Evolutionary conservation across 2,888 invertebrate genomes (phyloP), one percentile per base, ranked within the genome.

Genomic region (Agrochola circellaris): DNA sequence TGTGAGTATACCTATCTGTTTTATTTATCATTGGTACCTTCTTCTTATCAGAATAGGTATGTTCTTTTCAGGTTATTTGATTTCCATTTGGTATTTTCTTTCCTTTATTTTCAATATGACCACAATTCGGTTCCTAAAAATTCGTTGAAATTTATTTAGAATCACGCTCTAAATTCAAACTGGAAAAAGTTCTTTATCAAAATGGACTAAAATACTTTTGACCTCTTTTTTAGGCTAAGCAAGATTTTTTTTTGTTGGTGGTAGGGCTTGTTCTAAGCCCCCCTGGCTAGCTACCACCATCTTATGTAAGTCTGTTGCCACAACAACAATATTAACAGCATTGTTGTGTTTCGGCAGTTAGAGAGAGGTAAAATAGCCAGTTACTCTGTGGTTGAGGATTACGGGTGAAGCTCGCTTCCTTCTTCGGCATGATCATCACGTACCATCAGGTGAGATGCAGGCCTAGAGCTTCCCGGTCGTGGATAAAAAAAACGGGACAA

Each of bases 1-100:
- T 96, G 96, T 96, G 90, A 96, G 96, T 96, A 92, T 26, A 26
- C 20, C 0, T 23, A 26, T n/a, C 17, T 42, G 8, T 13, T 51
- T 51, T 45, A 38, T 34, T 1, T 74, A 13, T 45, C 23, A 42
- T 26, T 6, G 34, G 34, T 34, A 34, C 34, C 34, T 34, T 34
- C 4, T 34, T 34, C 34, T 34, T 30, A 2, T 30, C 30, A 30
- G 30, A 30, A 30, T 30, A 30, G 30, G 30, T 30, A 30, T 30
- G 30, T 30, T 30, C 30, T 30, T 56, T 45, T 64, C 11, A 20
- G 15, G 26, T 61, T 62, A 42, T 30, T 26, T 6, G 0, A n/a
- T 13, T 20, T 26, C 0, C 11, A 23, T 30, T 3, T 23, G 30
- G 42, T 61, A 9, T 2, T 66, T 30, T 58, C 13, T 6, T 58